Evolutionary conservation across 2,113 vertebrate species (phyloP).

Genomic region (Orientallactaga bullata): DNA sequence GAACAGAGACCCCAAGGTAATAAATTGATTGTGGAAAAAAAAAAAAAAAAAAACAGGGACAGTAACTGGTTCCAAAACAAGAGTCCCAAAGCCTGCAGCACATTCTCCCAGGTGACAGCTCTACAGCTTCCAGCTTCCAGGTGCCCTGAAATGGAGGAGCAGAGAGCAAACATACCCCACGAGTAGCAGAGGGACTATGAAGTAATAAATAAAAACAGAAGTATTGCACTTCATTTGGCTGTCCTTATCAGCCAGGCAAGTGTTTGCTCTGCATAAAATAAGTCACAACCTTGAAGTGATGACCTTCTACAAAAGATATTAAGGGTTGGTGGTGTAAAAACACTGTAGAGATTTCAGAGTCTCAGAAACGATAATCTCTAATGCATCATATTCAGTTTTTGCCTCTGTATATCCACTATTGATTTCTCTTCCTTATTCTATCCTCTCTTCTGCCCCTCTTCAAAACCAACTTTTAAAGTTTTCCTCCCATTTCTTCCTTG

Average conservation of each 20-base stretch:
- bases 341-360: constrained; percentile 1
- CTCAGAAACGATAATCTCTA: neutral
- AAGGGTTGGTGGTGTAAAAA: neutral
- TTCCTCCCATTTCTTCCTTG: neutral
- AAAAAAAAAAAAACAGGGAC: too few relatives aligned
- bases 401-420: neutral
- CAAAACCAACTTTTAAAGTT: neutral
- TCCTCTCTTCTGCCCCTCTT: neutral
- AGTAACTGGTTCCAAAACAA: constrained; percentile 13
- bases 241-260: neutral
- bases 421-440: neutral
- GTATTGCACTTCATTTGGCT: constrained; percentile 7
- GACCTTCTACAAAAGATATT: neutral
- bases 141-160: neutral
- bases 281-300: neutral
- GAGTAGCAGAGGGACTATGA: neutral
- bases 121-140: neutral
- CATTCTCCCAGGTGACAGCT: neutral
- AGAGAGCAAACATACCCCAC: neutral
- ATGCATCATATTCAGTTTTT: constrained; percentile 11
- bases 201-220: neutral
- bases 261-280: constrained; percentile 54
- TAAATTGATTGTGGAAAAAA: neutral
- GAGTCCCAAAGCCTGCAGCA: neutral
- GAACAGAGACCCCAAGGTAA: constrained; percentile 24